A percentile compares a stretch with the other conserved stretches of the same genome.
Evolutionary conservation across 1,140 invertebrate genomes (phyloP).

Genomic region (Harpegnathos saltator): DNA sequence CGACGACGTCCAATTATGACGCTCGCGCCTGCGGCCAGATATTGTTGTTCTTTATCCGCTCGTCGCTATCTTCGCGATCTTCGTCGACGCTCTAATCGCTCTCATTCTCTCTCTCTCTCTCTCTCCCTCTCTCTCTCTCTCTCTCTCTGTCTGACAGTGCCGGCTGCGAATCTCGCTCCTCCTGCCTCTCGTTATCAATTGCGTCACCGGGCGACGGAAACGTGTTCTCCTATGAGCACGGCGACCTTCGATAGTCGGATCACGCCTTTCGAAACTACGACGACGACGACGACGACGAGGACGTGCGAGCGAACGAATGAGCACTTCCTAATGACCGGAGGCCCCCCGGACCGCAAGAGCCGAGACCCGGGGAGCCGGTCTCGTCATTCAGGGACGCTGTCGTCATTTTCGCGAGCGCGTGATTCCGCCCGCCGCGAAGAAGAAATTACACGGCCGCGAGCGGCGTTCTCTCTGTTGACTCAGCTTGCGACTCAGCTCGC

Average conservation of each 20-base stretch:
- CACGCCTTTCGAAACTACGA: constrained; percentile 30
- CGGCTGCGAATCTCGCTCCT: neutral
- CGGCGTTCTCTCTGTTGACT: constrained; percentile 51
- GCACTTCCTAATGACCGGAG: constrained; percentile 42
- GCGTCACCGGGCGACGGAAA: neutral
- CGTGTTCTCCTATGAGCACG: neutral
- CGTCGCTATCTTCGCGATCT: neutral
- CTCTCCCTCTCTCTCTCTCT: neutral
- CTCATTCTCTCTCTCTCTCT: neutral
- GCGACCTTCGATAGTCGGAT: constrained; percentile 25
- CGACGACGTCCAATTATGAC: constrained; percentile 33
- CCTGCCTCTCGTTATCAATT: constrained; percentile 28
- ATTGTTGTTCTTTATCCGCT: constrained; percentile 21
- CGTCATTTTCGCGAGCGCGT: constrained; percentile 30
- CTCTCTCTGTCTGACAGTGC: too few species aligned
- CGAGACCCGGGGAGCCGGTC: neutral
- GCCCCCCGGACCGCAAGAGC: constrained; percentile 32
- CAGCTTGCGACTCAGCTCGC: constrained; percentile 42
- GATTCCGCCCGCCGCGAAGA: constrained; percentile 32
- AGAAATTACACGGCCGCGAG: constrained; percentile 38
- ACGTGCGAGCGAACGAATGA: neutral
- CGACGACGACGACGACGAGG: constrained; percentile 14
- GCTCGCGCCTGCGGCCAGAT: neutral
- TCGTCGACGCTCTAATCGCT: constrained; percentile 2
- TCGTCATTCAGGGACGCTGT: constrained; percentile 16